Evolutionary conservation across 2,888 invertebrate species (phyloP), one percentile per base, ranked within the genome.

Genomic region (Melieria omissa): DNA sequence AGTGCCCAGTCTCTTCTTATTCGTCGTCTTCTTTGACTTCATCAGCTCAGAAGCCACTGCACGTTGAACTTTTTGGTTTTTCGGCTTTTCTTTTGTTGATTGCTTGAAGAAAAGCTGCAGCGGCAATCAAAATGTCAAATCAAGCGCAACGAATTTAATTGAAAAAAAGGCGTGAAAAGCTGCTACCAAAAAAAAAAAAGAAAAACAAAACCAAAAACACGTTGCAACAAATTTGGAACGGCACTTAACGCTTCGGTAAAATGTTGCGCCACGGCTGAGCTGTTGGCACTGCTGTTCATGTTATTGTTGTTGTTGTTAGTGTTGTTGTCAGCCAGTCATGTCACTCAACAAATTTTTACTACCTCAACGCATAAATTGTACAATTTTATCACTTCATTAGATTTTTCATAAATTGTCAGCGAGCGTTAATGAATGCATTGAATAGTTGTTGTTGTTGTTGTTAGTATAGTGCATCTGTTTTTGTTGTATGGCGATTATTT

Each of bases 41-140:
- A 29, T 29, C 29, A 29, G 29, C 29, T 29, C 29, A 29, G 29
- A 29, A 3, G 29, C 29, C 29, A 29, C 2, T 3, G 29, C 29
- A 29, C 29, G 29, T 29, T 29, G 2, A 3, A 3, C 2, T 16
- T 16, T 16, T 16, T 16, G 16, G 16, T 29, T 29, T 29, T 29
- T 29, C 29, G 29, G 29, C 29, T 29, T 29, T 29, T 29, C 29
- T 29, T 29, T 29, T 29, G 29, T 29, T 29, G 29, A 29, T 29
- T 29, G 29, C 29, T 29, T 29, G 29, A 29, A 29, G 29, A 29
- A 29, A 29, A 29, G 29, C 66, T 58, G 42, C 60, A 44, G 14
- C 60, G n/a, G 46, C 55, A 69, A 69, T 69, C 63, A 62, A 62
- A 69, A 62, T 69, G 69, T 69, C 69, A 69, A 69, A 69, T 69